Evolutionary conservation across 2,888 invertebrate genomes (phyloP).

Genomic region (Drepanosiphum platanoidis): DNA sequence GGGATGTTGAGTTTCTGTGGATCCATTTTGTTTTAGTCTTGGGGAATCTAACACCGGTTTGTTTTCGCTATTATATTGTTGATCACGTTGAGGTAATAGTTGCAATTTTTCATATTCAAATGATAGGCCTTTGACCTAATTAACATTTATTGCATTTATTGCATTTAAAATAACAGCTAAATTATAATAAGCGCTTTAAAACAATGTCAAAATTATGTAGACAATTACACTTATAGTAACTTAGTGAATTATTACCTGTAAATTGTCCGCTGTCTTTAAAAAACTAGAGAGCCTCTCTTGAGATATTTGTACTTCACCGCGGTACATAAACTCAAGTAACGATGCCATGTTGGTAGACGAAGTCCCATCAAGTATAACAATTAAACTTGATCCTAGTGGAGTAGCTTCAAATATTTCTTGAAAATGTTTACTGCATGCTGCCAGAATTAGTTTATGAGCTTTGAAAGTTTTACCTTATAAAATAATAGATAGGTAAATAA

Average conservation of each 20-base stretch:
- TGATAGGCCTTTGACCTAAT: constrained; percentile 79
- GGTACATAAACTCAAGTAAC: constrained; percentile 92
- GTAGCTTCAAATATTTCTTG: constrained; percentile 90
- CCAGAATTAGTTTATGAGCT: constrained; percentile 90
- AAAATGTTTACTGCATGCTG: constrained; percentile 93
- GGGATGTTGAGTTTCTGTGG: constrained; percentile 37
- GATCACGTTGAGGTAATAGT: constrained; percentile 65
- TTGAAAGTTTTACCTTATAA: constrained; percentile 86
- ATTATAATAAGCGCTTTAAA: not conserved
- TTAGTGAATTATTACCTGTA: constrained; percentile 74
- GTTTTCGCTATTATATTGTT: constrained; percentile 46
- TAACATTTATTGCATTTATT: constrained; percentile 43
- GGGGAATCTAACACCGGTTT: constrained; percentile 34
- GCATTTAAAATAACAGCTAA: not conserved
- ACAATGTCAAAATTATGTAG: not conserved
- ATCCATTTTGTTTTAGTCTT: constrained; percentile 55
- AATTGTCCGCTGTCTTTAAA: constrained; percentile 88
- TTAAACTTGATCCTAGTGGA: constrained; percentile 80
- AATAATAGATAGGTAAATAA: constrained; percentile 63
- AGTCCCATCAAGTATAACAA: constrained; percentile 90
- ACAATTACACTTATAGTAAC: not conserved
- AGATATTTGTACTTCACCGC: constrained; percentile 92
- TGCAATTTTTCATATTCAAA: constrained; percentile 77
- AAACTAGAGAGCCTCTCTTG: constrained; percentile 91
- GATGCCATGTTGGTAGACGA: constrained; percentile 91